Evolutionary conservation across 2,797 vertebrate genomes (phyloP), one percentile per base, ranked within the genome.

Genomic region (Sternotherus odoratus): DNA sequence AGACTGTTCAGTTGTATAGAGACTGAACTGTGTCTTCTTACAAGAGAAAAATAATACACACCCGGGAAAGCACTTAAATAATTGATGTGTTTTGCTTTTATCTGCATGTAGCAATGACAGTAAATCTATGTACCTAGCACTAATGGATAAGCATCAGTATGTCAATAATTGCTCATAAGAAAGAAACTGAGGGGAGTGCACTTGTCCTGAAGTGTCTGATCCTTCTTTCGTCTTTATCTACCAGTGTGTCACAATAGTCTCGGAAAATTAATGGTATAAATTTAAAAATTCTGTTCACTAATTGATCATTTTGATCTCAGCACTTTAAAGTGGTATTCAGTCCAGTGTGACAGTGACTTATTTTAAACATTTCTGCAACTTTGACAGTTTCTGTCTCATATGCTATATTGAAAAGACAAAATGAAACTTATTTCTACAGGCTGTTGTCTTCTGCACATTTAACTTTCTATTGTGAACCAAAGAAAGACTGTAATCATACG

Each of bases 41-140:
- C 95, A 92, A 94, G 92, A 96, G 90, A 89, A 93, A 96, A 96
- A 93, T 90, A 96, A 95, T 84, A 80, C 90, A 91, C 82, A 95
- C 81, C 26, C 94, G 85, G 80, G 92, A 79, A 82, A 83, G 63
- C 49, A 53, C 88, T 92, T 97, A 88, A 96, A 97, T 91, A 97
- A 97, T 94, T 94, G 46, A 96, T 97, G 94, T 77, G 53, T 46
- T 94, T 92, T 96, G 86, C 92, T 95, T 96, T 95, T 87, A 93
- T 92, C 91, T 95, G 90, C 69, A 63, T 49, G 48, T 66, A 79
- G 77, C 75, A 93, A 91, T 93, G 89, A 78, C 92, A 94, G 93
- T 48, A 96, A 95, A 97, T 94, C 94, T 74, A 91, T 97, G 95
- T 92, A 95, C 86, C 89, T 94, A 89, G 82, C 82, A 87, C 89